Percentiles rank a stretch among this genome's conserved stretches.
These are phyloP conservation scores for Seriola dumerili DNA, from an alignment of 2,113 vertebrate genomes.

Conservation along the genomic window DNA sequence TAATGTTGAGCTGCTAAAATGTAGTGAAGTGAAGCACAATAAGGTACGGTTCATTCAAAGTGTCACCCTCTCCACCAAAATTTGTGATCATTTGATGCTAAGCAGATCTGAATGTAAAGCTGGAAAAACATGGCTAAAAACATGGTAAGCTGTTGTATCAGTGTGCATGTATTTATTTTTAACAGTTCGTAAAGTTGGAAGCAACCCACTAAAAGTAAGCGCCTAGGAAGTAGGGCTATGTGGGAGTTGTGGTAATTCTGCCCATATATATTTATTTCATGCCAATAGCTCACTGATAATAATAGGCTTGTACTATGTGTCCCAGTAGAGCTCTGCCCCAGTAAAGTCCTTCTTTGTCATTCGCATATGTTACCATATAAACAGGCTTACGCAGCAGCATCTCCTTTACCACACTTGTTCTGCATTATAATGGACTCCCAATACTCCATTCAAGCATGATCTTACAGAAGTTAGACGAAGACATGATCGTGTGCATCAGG, in stretches of 20 bases:
- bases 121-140: neutral
- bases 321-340: neutral
- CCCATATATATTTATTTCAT: neutral
- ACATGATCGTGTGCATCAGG: neutral
- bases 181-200: neutral
- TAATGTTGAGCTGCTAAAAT: neutral
- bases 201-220: neutral
- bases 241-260: neutral
- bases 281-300: neutral
- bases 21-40: neutral
- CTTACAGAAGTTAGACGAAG: neutral
- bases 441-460: constrained; percentile 2
- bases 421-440: neutral
- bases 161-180: neutral
- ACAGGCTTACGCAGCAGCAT: neutral
- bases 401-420: neutral
- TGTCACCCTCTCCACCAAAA: neutral
- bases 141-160: neutral
- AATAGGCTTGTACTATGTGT: neutral
- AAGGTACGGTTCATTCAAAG: neutral
- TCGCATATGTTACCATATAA: constrained; percentile 6
- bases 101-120: neutral
- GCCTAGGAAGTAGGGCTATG: neutral
- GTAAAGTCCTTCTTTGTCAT: neutral
- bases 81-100: neutral